Percentiles rank a stretch among this genome's conserved stretches.
phyloP scores from a whole-genome alignment of 2,797 vertebrate genomes.

The Artibeus lituratus region DNA sequence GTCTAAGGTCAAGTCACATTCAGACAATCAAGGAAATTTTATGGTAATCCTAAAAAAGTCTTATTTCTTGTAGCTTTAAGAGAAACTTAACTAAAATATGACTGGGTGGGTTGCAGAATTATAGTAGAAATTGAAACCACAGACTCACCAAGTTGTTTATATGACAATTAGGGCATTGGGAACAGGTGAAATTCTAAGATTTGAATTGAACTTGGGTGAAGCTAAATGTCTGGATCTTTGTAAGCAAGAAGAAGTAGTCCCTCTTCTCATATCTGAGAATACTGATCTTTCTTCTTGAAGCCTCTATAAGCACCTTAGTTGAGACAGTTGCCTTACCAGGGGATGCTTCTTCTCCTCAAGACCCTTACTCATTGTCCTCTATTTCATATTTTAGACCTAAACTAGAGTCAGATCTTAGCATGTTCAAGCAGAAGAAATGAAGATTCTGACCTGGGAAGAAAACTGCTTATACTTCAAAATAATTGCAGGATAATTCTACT shows the following conservation, averaged over 20 bases:
- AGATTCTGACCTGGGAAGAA: not conserved
- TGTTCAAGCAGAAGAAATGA: not conserved
- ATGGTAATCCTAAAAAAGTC: not conserved
- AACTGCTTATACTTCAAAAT: not conserved
- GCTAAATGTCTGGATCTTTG: not conserved
- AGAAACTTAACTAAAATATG: slow-evolving; percentile 17
- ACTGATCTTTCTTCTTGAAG: not conserved
- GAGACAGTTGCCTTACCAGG: slow-evolving; percentile 1
- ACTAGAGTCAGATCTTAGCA: not conserved
- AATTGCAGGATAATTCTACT: not conserved
- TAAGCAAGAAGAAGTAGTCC: not conserved
- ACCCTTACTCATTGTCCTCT: not conserved
- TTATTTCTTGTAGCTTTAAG: not conserved
- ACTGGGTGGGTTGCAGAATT: not conserved
- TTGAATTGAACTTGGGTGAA: not conserved
- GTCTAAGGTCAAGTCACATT: not conserved
- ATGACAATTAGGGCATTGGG: not conserved
- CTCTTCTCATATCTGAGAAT: not conserved
- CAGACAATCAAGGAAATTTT: not conserved
- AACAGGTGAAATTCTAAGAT: not conserved
- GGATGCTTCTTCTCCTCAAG: not conserved
- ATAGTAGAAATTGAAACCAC: not conserved
- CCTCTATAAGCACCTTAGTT: not conserved
- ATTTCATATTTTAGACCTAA: not conserved
- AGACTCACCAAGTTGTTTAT: not conserved